Percentiles rank a stretch among this genome's conserved stretches.
Evolutionary conservation across 2,113 vertebrate genomes (phyloP).

Genomic region (Coracopsis vasa): DNA sequence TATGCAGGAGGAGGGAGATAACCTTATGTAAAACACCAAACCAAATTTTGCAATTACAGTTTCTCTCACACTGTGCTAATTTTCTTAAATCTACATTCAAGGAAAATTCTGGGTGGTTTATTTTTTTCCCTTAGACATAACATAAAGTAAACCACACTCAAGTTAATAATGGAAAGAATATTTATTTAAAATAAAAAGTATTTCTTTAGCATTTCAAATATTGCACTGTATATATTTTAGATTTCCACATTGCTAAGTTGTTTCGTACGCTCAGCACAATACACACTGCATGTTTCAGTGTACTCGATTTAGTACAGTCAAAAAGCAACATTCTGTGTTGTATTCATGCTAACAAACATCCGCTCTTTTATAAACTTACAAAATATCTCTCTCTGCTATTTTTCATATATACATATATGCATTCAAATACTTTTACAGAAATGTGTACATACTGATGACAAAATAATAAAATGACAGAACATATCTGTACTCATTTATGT

Average conservation of each 20-base stretch:
- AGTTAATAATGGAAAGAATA: neutral
- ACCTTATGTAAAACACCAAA: slow-evolving; percentile 52
- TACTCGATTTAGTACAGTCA: neutral
- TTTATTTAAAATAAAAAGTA: neutral
- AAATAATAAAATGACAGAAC: slow-evolving; percentile 24
- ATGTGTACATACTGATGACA: neutral
- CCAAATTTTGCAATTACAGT: slow-evolving; percentile 50
- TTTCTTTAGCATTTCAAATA: neutral
- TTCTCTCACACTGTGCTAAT: slow-evolving; percentile 20
- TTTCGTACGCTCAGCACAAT: neutral
- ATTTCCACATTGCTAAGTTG: neutral
- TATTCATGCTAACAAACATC: slow-evolving; percentile 19
- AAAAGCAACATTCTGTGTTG: neutral
- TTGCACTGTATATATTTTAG: neutral
- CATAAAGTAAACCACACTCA: neutral
- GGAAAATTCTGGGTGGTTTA: neutral
- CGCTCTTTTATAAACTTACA: neutral
- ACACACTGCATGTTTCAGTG: neutral
- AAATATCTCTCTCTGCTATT: neutral
- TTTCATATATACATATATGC: neutral
- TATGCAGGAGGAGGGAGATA: slow-evolving; percentile 32
- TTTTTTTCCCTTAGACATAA: neutral
- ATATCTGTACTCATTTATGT: slow-evolving; percentile 40
- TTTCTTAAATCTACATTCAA: slow-evolving; percentile 19
- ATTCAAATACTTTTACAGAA: neutral